A percentile compares a stretch with the other conserved stretches of the same genome.
These are phyloP conservation scores for Piscicola geometra DNA, from an alignment of 2,888 invertebrate genomes.

Conservation along the genomic window DNA sequence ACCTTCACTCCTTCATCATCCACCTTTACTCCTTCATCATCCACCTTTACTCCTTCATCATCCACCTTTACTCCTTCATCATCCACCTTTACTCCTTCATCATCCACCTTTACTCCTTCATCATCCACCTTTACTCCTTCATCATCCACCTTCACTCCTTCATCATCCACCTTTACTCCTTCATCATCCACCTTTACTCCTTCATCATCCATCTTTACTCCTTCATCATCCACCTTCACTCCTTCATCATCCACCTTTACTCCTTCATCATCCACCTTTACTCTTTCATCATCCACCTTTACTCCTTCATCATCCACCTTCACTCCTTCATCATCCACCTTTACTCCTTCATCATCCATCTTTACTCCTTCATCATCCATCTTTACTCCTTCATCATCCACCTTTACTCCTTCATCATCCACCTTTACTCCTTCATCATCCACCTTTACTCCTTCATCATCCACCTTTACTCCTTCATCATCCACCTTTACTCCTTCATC, in stretches of 20 bases:
- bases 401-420: not conserved
- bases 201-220: slow-evolving; percentile 1
- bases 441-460: not conserved
- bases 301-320: not conserved
- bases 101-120: not conserved
- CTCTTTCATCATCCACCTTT: not conserved
- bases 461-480: not conserved
- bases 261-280: not conserved
- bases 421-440: not conserved
- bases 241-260: not conserved
- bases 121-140: not conserved
- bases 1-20: not conserved
- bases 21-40: not conserved
- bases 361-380: not conserved
- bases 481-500: not conserved
- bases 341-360: not conserved
- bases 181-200: not conserved
- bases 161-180: not conserved
- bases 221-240: not conserved
- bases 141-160: not conserved
- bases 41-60: not conserved
- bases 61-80: slow-evolving; percentile 1
- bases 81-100: not conserved
- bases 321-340: not conserved
- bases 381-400: not conserved